These are phyloP conservation scores for Rhynchonycteris naso DNA, from an alignment of 2,797 vertebrate species.

Conservation along the genomic window DNA sequence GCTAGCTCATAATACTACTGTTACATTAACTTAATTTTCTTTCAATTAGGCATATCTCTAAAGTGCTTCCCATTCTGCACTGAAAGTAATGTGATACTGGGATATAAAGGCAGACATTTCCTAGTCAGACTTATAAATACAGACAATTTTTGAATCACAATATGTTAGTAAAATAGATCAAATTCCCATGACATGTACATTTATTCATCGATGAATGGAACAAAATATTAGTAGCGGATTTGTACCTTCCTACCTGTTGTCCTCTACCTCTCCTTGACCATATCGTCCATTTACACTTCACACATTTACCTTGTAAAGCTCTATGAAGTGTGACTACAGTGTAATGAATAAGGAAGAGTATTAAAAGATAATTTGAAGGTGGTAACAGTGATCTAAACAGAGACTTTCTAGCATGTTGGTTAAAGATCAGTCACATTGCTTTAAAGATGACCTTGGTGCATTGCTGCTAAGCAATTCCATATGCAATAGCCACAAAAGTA, in stretches of 20 bases:
- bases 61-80: slow-evolving; percentile 11
- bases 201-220: slow-evolving; percentile 55
- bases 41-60: background rate
- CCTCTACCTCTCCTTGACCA: slow-evolving; percentile 61
- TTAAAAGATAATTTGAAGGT: slow-evolving; percentile 53
- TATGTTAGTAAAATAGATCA: slow-evolving; percentile 49
- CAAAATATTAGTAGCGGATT: slow-evolving; percentile 47
- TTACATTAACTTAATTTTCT: slow-evolving; percentile 47
- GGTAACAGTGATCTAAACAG: background rate
- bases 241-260: slow-evolving; percentile 36
- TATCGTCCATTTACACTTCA: background rate
- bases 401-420: background rate
- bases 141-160: slow-evolving; percentile 50
- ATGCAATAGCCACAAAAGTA: background rate
- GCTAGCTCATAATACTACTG: background rate
- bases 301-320: slow-evolving; percentile 27
- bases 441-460: background rate
- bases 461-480: background rate
- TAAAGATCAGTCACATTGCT: slow-evolving; percentile 1
- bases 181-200: slow-evolving; percentile 20
- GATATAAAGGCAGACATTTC: slow-evolving; percentile 20
- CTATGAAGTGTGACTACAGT: slow-evolving; percentile 32
- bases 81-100: background rate
- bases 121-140: slow-evolving; percentile 15
- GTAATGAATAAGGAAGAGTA: slow-evolving; percentile 8